Evolutionary conservation across 2,888 invertebrate genomes (phyloP).

Genomic region (Andrena marginata): DNA sequence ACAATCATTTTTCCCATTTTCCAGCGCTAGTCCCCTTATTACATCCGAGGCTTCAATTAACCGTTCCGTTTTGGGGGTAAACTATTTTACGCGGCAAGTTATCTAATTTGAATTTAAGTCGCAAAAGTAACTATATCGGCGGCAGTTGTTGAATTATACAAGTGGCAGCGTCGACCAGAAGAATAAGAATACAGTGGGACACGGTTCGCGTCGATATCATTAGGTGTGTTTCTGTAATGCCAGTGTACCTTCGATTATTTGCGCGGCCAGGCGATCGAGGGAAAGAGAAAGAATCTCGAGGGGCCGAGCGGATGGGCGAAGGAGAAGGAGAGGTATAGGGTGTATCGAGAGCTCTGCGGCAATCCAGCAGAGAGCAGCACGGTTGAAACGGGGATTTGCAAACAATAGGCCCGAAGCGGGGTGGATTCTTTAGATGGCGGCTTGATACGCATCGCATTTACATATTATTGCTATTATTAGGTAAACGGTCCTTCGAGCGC

Average conservation of each 20-base stretch:
- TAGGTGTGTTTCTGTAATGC: constrained; percentile 43
- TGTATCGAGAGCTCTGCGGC: constrained; percentile 39
- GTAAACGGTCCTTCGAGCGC: constrained; percentile 83
- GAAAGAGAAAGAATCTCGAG: constrained; percentile 5
- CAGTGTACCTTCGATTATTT: constrained; percentile 53
- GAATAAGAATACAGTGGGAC: constrained; percentile 9
- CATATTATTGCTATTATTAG: constrained; percentile 85
- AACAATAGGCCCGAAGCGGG: constrained; percentile 82
- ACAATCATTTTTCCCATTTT: no score
- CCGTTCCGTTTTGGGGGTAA: no score
- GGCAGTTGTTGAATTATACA: neutral
- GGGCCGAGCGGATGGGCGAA: constrained; percentile 1
- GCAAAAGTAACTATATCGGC: no score
- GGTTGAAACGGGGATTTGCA: constrained; percentile 81
- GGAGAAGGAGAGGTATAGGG: constrained; percentile 15
- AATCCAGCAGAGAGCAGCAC: constrained; percentile 66
- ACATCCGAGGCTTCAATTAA: no score
- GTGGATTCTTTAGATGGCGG: constrained; percentile 83
- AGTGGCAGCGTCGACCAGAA: neutral
- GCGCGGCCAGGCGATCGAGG: constrained; percentile 27
- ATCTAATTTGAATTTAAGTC: no score
- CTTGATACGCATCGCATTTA: constrained; percentile 84
- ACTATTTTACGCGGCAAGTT: no score
- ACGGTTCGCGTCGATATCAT: constrained; percentile 24
- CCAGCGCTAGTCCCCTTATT: no score